Evolutionary conservation across 2,888 invertebrate genomes (phyloP), one percentile per base, ranked within the genome.

Genomic region (Beris morrisii): DNA sequence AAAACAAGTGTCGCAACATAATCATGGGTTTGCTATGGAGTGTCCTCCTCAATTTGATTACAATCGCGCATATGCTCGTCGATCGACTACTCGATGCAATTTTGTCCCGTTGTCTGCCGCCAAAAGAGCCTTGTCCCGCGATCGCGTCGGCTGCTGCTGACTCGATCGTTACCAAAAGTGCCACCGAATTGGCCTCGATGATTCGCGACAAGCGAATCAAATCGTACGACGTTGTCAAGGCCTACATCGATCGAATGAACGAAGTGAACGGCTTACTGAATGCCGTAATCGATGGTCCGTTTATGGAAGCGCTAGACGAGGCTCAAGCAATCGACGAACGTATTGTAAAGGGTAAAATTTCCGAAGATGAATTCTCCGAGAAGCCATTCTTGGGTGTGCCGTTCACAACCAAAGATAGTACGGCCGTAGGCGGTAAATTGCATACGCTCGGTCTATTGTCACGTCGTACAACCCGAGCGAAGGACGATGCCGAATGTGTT

Each of bases 391-490:
- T 97, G 64, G 89, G 97, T 6, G 90, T 97, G 5, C 97, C 97
- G 0, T 93, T 97, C 77, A 93, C 95, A 5, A 88, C 91, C 0
- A 97, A 97, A 79, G 97, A 97, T 77, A 90, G 92, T 64, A 92
- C 93, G 67, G 86, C 87, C 6, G 90, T 90, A 0, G 82, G 85
- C 75, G 95, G 93, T 76, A 82, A 91, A 81, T 79, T 85, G 0
- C 86, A 87, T 74, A 87, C 91, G 0, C 83, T 91, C 72, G 93
- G 92, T 4, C 74, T 91, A 58, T 6, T 82, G 0, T 78, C 83
- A 3, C 84, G 97, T 0, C 83, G 83, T 68, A 83, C 86, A 70
- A 76, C 82, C 50, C 84, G 85, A 12, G 88, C 91, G 0, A 74
- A 82, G 0, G 85, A 86, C 66, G 95, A 97, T 83, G 93, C 97